Conservation (phyloP, 2,888 invertebrate species). For the Andrena trimmerana region DNA sequence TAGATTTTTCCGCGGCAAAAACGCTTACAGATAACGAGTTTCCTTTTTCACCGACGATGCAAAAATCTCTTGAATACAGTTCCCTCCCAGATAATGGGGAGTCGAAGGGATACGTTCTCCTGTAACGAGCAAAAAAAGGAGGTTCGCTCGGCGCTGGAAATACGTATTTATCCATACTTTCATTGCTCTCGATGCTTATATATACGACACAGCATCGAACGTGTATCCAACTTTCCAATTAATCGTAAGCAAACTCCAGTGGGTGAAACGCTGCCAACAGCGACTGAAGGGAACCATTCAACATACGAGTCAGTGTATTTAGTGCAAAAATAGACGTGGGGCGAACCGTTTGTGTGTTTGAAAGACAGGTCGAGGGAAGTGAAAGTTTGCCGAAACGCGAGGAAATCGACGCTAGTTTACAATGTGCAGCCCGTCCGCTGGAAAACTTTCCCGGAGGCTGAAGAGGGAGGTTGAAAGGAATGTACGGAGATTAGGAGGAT, state of each 20-base stretch:
- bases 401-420: background rate
- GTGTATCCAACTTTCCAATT: background rate
- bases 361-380: background rate
- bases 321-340: background rate
- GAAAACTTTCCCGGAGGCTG: background rate
- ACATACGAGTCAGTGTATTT: background rate
- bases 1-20: background rate
- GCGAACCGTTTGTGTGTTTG: background rate
- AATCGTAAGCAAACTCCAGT: background rate
- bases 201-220: background rate
- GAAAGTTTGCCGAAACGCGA: background rate
- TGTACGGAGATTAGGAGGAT: slow-evolving; percentile 31
- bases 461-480: slow-evolving; percentile 3
- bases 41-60: background rate
- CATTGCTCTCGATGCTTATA: background rate
- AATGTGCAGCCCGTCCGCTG: background rate
- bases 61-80: slow-evolving; percentile 17
- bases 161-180: background rate
- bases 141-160: background rate
- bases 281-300: background rate
- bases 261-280: background rate
- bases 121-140: background rate
- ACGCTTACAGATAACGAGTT: slow-evolving; percentile 3
- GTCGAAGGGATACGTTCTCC: background rate
- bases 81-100: slow-evolving; percentile 11